Evolutionary conservation across 2,888 invertebrate genomes (phyloP), one percentile per base, ranked within the genome.

Genomic region (Molorchus minor): DNA sequence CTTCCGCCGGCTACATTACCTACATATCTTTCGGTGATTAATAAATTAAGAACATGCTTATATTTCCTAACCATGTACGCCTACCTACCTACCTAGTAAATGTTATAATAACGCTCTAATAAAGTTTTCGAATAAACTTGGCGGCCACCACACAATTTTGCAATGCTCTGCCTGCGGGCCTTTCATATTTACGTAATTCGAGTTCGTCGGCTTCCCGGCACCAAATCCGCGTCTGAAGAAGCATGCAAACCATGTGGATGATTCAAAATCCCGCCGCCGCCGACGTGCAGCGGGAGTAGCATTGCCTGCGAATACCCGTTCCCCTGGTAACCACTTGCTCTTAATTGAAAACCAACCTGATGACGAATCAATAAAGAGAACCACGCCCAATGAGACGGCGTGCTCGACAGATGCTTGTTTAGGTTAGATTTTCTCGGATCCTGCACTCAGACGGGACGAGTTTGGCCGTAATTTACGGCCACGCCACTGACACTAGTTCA

Each of bases 291-390:
- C 36, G n/a, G n/a, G n/a, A 47, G 38, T 38, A 65, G 64, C 64
- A 51, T 65, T 62, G 69, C 67, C 64, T 47, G 58, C 62, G 62
- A 59, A 67, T 70, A 64, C 67, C 68, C 75, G 78, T 79, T 77
- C 75, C 78, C 78, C 71, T 79, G 77, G 79, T 78, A 79, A 81
- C 81, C 80, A 79, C 80, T 80, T 79, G 80, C 80, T 80, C 80
- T 81, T 81, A 81, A 81, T 81, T 81, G 81, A 80, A 81, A 81
- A 80, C 79, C 80, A 79, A 81, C 79, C 80, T 80, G 81, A 81
- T 81, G 80, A 81, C 80, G 80, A 81, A 81, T 81, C 81, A 80
- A 81, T 81, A 81, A 80, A 78, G 76, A 73, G 75, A 74, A 53
- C 68, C 67, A 67, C 69, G 67, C 70, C 69, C 70, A 65, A 52